These are phyloP conservation scores for Drosophila lacicola DNA, from an alignment of 2,888 invertebrate species.

Conservation along the genomic window DNA sequence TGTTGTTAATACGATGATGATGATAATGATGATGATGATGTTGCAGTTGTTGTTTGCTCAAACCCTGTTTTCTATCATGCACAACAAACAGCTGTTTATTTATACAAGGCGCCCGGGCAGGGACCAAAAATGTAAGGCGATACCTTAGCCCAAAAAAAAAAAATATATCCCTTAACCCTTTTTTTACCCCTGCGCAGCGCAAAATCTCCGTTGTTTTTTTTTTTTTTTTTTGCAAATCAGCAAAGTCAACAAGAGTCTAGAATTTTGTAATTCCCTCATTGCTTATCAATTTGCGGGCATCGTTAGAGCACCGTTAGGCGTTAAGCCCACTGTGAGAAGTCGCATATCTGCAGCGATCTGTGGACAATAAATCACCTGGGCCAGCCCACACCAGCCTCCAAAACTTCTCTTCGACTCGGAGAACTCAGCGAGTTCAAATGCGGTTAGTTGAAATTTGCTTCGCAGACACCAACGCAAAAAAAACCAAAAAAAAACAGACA, in stretches of 20 bases:
- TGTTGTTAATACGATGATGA: constrained; percentile 24
- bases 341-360: constrained; percentile 37
- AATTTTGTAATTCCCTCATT: constrained; percentile 28
- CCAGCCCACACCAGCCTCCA: constrained; percentile 41
- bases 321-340: constrained; percentile 46
- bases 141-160: constrained; percentile 30
- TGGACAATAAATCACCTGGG: constrained; percentile 64
- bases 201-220: constrained; percentile 11
- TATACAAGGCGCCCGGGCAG: constrained; percentile 11
- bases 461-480: constrained; percentile 37
- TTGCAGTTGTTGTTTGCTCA: constrained; percentile 58
- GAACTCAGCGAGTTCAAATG: constrained; percentile 39
- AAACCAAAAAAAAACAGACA: constrained; percentile 3
- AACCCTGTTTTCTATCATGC: constrained; percentile 48
- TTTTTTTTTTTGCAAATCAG: constrained; percentile 61
- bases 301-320: constrained; percentile 61
- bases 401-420: constrained; percentile 18
- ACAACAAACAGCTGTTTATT: constrained; percentile 68
- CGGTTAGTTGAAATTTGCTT: constrained; percentile 21
- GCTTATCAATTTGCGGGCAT: constrained; percentile 66
- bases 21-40: constrained; percentile 47
- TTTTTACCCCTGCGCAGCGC: constrained; percentile 39
- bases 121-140: constrained; percentile 56
- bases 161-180: constrained; percentile 60
- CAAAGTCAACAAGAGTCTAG: constrained; percentile 65